A percentile compares a stretch with the other conserved stretches of the same genome.
phyloP scores from a whole-genome alignment of 2,888 invertebrate genomes.

The Cryptus viduatorius region DNA sequence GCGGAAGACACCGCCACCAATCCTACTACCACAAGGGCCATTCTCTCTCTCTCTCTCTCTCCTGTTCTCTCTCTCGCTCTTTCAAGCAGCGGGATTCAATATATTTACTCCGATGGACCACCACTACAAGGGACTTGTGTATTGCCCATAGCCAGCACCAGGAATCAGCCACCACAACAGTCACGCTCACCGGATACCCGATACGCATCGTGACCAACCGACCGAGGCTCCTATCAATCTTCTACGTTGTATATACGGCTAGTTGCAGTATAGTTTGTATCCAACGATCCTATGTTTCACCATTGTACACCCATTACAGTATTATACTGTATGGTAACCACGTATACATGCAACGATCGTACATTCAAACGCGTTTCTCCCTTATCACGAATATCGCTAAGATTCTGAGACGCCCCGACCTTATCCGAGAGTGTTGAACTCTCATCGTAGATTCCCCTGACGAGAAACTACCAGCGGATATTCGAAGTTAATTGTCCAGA shows the following conservation, averaged over 20 bases:
- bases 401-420: background rate
- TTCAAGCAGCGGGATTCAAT: slow-evolving; percentile 70
- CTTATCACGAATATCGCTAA: slow-evolving; percentile 1
- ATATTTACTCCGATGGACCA: slow-evolving; percentile 83
- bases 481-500: background rate
- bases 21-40: slow-evolving; percentile 74
- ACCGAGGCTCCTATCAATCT: slow-evolving; percentile 62
- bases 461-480: background rate
- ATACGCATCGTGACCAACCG: slow-evolving; percentile 65
- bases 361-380: background rate
- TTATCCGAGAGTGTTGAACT: slow-evolving; percentile 13
- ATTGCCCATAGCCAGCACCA: slow-evolving; percentile 37
- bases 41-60: background rate
- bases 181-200: slow-evolving; percentile 64
- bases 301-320: slow-evolving; percentile 3
- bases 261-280: slow-evolving; percentile 14
- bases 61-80: no score
- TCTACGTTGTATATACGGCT: slow-evolving; percentile 30
- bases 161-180: slow-evolving; percentile 64
- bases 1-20: slow-evolving; percentile 83
- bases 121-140: slow-evolving; percentile 63
- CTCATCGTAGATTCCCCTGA: background rate
- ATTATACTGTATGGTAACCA: background rate
- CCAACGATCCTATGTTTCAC: slow-evolving; percentile 14
- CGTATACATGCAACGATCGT: background rate